Base-by-base conservation (phyloP, 2,113 vertebrate genomes). In the Pagrus major region DNA sequence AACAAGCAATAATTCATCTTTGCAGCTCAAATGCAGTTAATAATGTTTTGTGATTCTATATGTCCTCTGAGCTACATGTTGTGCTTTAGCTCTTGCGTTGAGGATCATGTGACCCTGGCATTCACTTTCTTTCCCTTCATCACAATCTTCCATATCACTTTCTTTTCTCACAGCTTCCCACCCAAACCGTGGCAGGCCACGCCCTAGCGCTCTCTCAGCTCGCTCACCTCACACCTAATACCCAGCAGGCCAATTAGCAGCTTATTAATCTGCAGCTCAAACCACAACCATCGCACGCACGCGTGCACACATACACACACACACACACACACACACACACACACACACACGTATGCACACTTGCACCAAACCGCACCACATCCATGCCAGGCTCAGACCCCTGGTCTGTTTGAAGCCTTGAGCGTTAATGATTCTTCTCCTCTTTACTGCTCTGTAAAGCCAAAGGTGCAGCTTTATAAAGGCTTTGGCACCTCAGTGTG, bases 181-280 rank as follows among this genome's bases (percentile, higher is more conserved):
- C 76, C 70, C 59, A 60, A 60, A 58, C 70, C 46, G 21, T 76
- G 31, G 15, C 1, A 44, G 31, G 69, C 65, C 79, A 78, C 84
- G 58, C 89, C 83, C 81, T 77, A 33, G 65, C 16, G 29, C 80
- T 85, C 86, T 47, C 82, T 88, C 76, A n/a, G 80, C 86, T 81
- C 78, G 64, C 68, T 87, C 81, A 71, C 75, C 81, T 83, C 89
- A 81, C 89, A 87, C 86, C 58, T 71, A 87, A 88, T 87, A 90
- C 92, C 86, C 91, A 88, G 85, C 88, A 91, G 91, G 86, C 92
- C 91, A 94, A 94, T 95, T 94, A 94, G 88, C 91, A 90, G 88
- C 59, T 73, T 90, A 92, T 93, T 93, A 94, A 93, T 94, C 78
- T 78, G 60, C 81, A 83, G 88, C 88, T 82, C 76, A 86, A 93